Evolutionary conservation across 2,888 invertebrate genomes (phyloP).

Genomic region (Napeogenes inachia): DNA sequence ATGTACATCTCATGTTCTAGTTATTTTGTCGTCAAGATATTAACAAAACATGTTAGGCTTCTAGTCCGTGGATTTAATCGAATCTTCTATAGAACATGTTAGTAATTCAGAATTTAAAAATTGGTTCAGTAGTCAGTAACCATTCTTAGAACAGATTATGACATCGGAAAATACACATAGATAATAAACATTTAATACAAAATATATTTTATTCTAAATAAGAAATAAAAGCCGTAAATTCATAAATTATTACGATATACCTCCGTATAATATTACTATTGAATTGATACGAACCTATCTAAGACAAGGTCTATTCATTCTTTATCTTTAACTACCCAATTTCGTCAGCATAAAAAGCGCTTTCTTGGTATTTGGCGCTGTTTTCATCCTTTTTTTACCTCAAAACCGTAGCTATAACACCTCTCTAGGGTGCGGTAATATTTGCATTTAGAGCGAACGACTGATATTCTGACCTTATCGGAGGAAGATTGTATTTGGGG

Average conservation of each 20-base stretch:
- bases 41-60: no score
- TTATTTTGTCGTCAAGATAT: no score
- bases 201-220: background rate
- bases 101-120: no score
- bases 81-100: no score
- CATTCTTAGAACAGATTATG: background rate
- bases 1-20: no score
- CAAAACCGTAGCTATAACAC: conserved; percentile 71
- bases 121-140: background rate
- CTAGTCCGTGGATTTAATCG: no score
- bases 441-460: conserved; percentile 77
- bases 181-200: background rate
- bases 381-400: conserved; percentile 72
- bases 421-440: conserved; percentile 72
- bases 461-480: conserved; percentile 74
- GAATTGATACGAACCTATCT: conserved; percentile 38
- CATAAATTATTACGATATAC: background rate
- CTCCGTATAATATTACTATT: conserved; percentile 3
- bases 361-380: conserved; percentile 70
- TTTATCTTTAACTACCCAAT: conserved; percentile 69
- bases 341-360: conserved; percentile 68
- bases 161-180: background rate
- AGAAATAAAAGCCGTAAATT: background rate
- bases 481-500: conserved; percentile 69
- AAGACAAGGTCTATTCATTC: conserved; percentile 58